phyloP scores from a whole-genome alignment of 1,140 invertebrate genomes.

The Rhopalosiphum maidis region DNA sequence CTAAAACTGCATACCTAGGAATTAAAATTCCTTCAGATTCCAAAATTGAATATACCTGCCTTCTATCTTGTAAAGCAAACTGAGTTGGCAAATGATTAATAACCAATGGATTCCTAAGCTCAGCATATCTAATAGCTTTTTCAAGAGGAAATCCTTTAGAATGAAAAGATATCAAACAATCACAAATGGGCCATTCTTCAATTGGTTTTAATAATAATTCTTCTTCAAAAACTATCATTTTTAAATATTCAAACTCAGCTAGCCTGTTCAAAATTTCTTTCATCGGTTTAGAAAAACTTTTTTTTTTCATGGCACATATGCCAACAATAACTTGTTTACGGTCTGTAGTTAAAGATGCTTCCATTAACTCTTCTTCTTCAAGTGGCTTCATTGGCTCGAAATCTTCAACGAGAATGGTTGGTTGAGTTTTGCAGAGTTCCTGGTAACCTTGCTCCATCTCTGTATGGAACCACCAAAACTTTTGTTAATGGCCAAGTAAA shows the following conservation, averaged over 20 bases:
- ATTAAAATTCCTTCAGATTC: slow-evolving; percentile 95
- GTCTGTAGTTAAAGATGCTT: slow-evolving; percentile 61
- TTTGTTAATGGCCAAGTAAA: slow-evolving; percentile 54
- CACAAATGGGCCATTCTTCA: slow-evolving; percentile 97
- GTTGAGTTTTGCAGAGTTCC: slow-evolving; percentile 56
- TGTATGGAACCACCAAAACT: slow-evolving; percentile 57
- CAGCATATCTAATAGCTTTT: slow-evolving; percentile 74
- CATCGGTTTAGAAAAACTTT: slow-evolving; percentile 98
- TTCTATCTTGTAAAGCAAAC: slow-evolving; percentile 86
- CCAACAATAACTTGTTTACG: slow-evolving; percentile 90
- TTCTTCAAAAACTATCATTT: slow-evolving; percentile 68
- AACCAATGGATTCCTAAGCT: slow-evolving; percentile 92
- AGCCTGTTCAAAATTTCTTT: slow-evolving; percentile 94
- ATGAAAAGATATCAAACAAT: slow-evolving; percentile 98
- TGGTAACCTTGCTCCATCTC: slow-evolving; percentile 56
- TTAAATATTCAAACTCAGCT: slow-evolving; percentile 95
- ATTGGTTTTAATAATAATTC: slow-evolving; percentile 79
- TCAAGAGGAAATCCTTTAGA: slow-evolving; percentile 96
- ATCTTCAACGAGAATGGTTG: slow-evolving; percentile 55
- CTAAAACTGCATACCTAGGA: slow-evolving; percentile 95
- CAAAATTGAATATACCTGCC: slow-evolving; percentile 94
- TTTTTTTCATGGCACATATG: slow-evolving; percentile 98
- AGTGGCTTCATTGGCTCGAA: slow-evolving; percentile 56
- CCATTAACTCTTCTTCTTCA: slow-evolving; percentile 55
- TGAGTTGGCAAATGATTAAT: slow-evolving; percentile 99